phyloP scores from a whole-genome alignment of 2,888 invertebrate genomes.

The Ennomos erosarius region DNA sequence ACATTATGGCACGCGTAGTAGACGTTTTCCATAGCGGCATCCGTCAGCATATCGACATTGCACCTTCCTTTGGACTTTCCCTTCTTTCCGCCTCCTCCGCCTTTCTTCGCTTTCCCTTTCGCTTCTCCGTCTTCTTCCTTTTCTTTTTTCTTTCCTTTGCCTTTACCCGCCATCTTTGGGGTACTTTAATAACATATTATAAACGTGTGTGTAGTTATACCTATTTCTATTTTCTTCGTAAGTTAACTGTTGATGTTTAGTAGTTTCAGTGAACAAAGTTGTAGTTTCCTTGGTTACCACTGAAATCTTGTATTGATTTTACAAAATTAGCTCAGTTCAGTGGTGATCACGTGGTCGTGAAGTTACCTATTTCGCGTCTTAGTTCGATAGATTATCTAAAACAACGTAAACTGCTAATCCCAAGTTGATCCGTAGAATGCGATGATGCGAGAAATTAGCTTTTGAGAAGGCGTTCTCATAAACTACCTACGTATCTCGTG shows the following conservation, averaged over 20 bases:
- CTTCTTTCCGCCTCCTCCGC: conserved; percentile 78
- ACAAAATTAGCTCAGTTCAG: conserved; percentile 29
- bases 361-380: neutral
- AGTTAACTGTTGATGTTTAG: conserved; percentile 19
- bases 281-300: conserved; percentile 31
- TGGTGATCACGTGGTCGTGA: neutral
- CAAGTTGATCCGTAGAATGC: neutral
- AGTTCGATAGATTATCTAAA: conserved; percentile 13
- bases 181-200: conserved; percentile 10
- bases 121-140: conserved; percentile 63
- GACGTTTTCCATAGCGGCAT: conserved; percentile 96
- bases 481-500: neutral
- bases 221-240: too few relatives aligned
- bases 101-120: conserved; percentile 80
- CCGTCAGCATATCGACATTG: conserved; percentile 94
- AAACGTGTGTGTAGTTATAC: too few relatives aligned
- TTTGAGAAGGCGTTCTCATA: conserved; percentile 9
- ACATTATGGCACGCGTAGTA: conserved; percentile 97
- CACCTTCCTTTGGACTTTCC: conserved; percentile 87
- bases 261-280: conserved; percentile 8
- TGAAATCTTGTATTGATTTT: conserved; percentile 48
- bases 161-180: conserved; percentile 65
- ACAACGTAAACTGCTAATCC: conserved; percentile 2
- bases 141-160: conserved; percentile 80
- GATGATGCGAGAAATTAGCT: conserved; percentile 25